Percentiles rank a stretch among this genome's conserved stretches.
These are phyloP conservation scores for Anneissia japonica DNA, from an alignment of 35 echinoderm and acorn worm species.

Conservation along the genomic window DNA sequence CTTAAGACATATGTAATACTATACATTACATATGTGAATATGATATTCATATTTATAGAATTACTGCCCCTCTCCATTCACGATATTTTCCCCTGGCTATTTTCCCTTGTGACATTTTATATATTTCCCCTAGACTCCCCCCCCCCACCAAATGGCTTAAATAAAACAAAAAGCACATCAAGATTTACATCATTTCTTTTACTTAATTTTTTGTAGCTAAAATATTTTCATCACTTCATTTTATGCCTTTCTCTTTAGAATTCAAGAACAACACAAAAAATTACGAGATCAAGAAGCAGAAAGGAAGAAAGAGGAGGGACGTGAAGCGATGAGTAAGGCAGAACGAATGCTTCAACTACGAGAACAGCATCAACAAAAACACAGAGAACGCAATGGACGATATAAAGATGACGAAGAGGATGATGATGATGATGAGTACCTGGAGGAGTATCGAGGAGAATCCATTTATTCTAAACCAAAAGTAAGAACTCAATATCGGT, in stretches of 20 bases:
- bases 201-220: background rate
- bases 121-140: background rate
- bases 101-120: background rate
- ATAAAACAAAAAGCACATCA: too few relatives aligned
- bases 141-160: background rate
- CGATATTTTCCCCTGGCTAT: too few relatives aligned
- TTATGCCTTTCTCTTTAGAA: background rate
- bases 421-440: background rate
- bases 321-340: background rate
- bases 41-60: too few relatives aligned
- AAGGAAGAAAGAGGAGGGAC: background rate
- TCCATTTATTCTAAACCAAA: background rate
- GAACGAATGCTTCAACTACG: conserved; percentile 7
- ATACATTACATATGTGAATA: too few relatives aligned
- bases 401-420: conserved; percentile 2
- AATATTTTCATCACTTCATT: background rate
- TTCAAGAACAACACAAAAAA: conserved; percentile 11
- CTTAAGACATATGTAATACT: too few relatives aligned
- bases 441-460: background rate
- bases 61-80: too few relatives aligned
- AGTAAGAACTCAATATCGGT: too few relatives aligned
- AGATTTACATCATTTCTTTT: background rate
- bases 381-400: background rate
- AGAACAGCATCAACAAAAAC: conserved; percentile 12
- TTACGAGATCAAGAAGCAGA: conserved; percentile 6